phyloP scores from a whole-genome alignment of 2,113 vertebrate genomes.

The Gnathonemus longibarbis region DNA sequence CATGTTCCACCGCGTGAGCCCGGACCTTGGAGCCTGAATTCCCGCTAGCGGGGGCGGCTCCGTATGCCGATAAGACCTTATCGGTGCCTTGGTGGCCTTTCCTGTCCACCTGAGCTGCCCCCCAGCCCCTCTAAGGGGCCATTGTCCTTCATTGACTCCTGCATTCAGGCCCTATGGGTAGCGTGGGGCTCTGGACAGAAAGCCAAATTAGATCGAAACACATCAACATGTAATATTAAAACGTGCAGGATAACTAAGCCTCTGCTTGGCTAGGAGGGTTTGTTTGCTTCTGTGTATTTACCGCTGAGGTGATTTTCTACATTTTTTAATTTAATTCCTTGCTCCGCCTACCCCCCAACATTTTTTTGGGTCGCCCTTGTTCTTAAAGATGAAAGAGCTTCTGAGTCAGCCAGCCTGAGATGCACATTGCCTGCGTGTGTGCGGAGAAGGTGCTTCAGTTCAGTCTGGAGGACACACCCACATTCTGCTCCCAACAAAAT shows the following conservation, averaged over 20 bases:
- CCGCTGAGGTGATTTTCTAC: background rate
- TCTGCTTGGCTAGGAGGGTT: background rate
- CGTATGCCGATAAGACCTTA: background rate
- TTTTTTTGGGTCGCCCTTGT: background rate
- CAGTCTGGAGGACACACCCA: background rate
- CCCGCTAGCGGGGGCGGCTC: background rate
- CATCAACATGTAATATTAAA: background rate
- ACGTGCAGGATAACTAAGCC: background rate
- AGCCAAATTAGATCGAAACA: background rate
- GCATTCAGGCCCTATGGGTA: background rate
- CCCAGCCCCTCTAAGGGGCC: background rate
- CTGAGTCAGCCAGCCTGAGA: background rate
- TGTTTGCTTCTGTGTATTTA: background rate
- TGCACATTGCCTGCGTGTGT: background rate
- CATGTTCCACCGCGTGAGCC: background rate
- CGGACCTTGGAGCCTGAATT: background rate
- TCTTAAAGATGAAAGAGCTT: conserved; percentile 7
- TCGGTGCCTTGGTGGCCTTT: background rate
- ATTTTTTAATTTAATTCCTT: background rate
- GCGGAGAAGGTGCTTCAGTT: background rate
- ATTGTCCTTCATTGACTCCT: background rate
- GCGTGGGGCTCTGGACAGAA: background rate
- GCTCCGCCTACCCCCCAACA: background rate
- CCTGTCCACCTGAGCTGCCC: background rate
- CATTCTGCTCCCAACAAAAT: background rate